Base-by-base conservation (phyloP, 2,888 invertebrate species). In the Unio delphinus region DNA sequence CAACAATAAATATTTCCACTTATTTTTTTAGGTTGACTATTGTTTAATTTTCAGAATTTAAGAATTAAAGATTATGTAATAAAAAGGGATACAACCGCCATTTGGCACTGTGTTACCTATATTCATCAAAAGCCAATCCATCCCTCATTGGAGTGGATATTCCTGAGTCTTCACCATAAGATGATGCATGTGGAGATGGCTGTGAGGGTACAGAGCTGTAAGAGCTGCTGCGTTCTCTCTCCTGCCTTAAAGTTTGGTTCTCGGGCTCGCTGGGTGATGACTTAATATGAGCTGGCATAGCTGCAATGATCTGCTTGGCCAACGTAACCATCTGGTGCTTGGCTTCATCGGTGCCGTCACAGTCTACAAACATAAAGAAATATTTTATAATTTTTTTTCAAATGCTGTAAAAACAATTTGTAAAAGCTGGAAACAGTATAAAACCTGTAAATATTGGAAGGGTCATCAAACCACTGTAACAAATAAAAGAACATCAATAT, bases 301-400 rank as follows among this genome's bases (percentile, higher is more conserved):
- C 98, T 68, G 98, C 98, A 87, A 99, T 99, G 84, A 99, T 98
- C 92, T 98, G 97, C 90, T 98, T 97, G 68, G 98, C 98, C 88
- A 99, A 92, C 69, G 96, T 97, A 28, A 90, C 86, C 84, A 90
- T 91, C 74, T 88, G 89, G 20, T 83, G 80, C 68, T 87, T 82
- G 63, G 76, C 76, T 59, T 81, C 81, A 56, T 80, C 81, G 62
- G 69, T 68, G 11, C 69, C 74, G 65, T 76, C 68, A 34, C 68
- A 69, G 70, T 60, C 67, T 69, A 34, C 30, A 59, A 68, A n/a
- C n/a, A 54, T 17, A 23, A 59, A 59, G 59, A 26, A 45, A 45
- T 15, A 15, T 45, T 45, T 45, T 4, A 11, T 11, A 45, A 15
- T 45, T 11, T 45, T 11, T 45, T 15, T 45, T 23, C 23, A 15